Conservation (phyloP, 2,888 invertebrate species). For the Catocala nupta region DNA sequence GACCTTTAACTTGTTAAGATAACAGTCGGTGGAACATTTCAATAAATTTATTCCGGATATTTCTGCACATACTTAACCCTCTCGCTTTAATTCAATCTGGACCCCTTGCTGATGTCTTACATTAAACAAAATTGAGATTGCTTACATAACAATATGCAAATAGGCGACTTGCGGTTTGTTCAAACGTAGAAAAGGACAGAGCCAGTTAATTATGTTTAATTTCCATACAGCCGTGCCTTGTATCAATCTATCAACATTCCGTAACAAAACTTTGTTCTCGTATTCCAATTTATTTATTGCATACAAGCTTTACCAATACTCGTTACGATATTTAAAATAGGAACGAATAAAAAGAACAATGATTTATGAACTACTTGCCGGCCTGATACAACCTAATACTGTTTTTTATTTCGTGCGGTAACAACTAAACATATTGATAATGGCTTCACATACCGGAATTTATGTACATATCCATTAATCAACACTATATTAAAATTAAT, state of each 20-base stretch:
- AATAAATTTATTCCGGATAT: no score
- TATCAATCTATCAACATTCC: conserved; percentile 25
- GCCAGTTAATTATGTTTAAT: conserved; percentile 45
- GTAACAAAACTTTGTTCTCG: conserved; percentile 11
- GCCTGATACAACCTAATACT: conserved; percentile 3
- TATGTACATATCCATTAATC: conserved; percentile 45
- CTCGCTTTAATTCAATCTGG: conserved; percentile 15
- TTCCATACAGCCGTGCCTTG: conserved; percentile 41
- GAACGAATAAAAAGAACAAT: conserved; percentile 9
- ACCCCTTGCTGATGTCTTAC: conserved; percentile 6
- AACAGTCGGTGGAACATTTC: no score
- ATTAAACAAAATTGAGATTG: conserved; percentile 19
- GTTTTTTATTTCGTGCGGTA: conserved; percentile 23
- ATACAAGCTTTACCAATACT: conserved; percentile 7
- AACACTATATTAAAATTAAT: conserved; percentile 37
- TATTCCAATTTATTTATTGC: conserved; percentile 7
- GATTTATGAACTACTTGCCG: conserved; percentile 3
- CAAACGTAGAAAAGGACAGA: conserved; percentile 35
- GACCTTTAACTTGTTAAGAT: no score
- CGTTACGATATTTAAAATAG: conserved; percentile 13
- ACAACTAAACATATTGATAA: conserved; percentile 31
- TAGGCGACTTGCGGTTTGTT: conserved; percentile 27
- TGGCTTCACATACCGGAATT: conserved; percentile 31
- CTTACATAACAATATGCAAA: conserved; percentile 44
- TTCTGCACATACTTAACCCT: no score